Evolutionary conservation across 2,113 vertebrate species (phyloP), one percentile per base, ranked within the genome.

Genomic region (Rhineura floridana): DNA sequence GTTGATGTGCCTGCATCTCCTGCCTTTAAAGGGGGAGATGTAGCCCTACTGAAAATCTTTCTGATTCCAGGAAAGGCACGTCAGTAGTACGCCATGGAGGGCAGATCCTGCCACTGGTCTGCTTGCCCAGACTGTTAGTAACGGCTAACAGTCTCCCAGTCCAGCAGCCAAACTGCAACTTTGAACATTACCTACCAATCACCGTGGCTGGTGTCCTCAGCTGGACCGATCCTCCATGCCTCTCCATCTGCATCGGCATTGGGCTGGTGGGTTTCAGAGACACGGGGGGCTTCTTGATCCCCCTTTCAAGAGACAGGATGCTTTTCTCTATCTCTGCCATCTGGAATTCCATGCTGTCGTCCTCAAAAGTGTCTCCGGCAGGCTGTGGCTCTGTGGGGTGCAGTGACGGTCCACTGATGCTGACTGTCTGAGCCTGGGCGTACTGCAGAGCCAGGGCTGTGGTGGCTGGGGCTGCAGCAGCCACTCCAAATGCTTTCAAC

Each of bases 251-350:
- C 2, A 3, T n/a, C 33, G 72, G 70, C 0, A 23, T 2, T 2
- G 97, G 95, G 52, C 93, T 93, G 78, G 91, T 70, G 3, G 95
- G 94, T 90, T 93, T 96, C 59, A 87, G 93, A 80, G 95, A 92
- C 0, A 93, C 83, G 0, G 91, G 42, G 0, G 93, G 94, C 89
- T 95, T 97, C 52, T 94, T 93, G 62, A 96, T 96, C 83, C 94
- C 95, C 80, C 95, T 97, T 86, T 96, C 96, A 11, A 97, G 93
- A 0, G 95, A 96, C 81, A 96, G 93, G 87, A 95, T 93, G 78
- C 95, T 96, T 86, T 88, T 97, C 95, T 92, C 94, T 69, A 88
- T 96, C 91, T 92, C 95, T 0, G 91, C 83, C 63, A 89, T 94
- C 87, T 85, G 95, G 88, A 94, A 94, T 67, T 95, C 93, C 48